Evolutionary conservation across 2,797 vertebrate genomes (phyloP).

Genomic region (Notamacropus eugenii): DNA sequence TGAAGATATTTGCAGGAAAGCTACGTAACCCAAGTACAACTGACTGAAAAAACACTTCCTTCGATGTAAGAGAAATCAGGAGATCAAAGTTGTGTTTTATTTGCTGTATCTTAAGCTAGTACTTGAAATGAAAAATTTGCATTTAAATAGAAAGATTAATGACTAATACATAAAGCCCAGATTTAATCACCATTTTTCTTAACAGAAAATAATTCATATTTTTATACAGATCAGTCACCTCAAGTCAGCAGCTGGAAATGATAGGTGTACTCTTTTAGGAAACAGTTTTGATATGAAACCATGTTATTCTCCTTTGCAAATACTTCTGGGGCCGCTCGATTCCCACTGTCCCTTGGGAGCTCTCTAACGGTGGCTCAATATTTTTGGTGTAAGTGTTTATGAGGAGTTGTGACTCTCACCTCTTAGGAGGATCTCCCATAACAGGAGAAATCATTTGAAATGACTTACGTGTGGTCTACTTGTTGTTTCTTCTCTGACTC

Average conservation of each 20-base stretch:
- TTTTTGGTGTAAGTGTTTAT: constrained; percentile 71
- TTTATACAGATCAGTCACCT: constrained; percentile 82
- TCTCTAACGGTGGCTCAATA: constrained; percentile 70
- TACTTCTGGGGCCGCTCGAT: constrained; percentile 63
- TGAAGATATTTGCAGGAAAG: neutral
- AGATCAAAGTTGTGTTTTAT: constrained; percentile 86
- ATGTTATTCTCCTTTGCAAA: constrained; percentile 65
- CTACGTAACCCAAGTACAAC: neutral
- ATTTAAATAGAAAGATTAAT: constrained; percentile 90
- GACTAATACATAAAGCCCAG: constrained; percentile 83
- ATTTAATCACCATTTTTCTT: constrained; percentile 82
- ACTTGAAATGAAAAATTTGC: constrained; percentile 86
- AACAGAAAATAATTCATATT: constrained; percentile 85
- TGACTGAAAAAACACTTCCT: neutral
- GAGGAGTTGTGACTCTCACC: constrained; percentile 72
- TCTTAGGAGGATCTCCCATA: constrained; percentile 63
- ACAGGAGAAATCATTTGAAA: constrained; percentile 45
- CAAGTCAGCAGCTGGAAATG: constrained; percentile 80
- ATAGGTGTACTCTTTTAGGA: constrained; percentile 70
- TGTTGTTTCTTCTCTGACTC: constrained; percentile 4
- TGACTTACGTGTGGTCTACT: neutral
- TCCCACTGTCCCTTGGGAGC: constrained; percentile 64
- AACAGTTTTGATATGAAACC: constrained; percentile 67
- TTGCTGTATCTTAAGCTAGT: constrained; percentile 83
- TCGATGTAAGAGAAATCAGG: constrained; percentile 70